Conservation (phyloP, 1,140 invertebrate species). For the Drosophila suzukii region DNA sequence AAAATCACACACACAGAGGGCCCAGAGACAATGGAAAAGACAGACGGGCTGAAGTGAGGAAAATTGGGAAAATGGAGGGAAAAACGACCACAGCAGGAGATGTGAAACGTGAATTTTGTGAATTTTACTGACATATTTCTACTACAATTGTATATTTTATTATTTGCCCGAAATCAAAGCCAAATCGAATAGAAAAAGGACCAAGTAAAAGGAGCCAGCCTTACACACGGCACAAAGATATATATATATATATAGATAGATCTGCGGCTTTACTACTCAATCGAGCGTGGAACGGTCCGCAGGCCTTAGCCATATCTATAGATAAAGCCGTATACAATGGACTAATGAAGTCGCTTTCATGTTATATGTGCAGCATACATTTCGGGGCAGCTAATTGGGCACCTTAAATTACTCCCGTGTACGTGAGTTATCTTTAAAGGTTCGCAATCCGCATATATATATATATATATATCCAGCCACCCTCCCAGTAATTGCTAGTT, state of each 20-base stretch:
- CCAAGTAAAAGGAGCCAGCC: constrained; percentile 20
- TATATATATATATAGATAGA: constrained; percentile 3
- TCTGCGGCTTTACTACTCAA: constrained; percentile 43
- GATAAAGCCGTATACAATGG: constrained; percentile 55
- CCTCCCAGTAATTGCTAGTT: constrained; percentile 67
- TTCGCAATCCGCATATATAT: too few species aligned
- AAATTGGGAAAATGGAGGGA: constrained; percentile 3
- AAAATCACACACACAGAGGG: constrained; percentile 67
- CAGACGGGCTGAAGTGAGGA: constrained; percentile 1
- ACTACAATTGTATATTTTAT: constrained; percentile 81
- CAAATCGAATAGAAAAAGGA: constrained; percentile 35
- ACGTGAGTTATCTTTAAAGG: constrained; percentile 53
- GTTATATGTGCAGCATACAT: constrained; percentile 42
- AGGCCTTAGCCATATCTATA: constrained; percentile 28
- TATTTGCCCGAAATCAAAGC: constrained; percentile 73
- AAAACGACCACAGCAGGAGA: constrained; percentile 65
- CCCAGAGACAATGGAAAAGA: constrained; percentile 42
- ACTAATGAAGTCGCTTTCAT: constrained; percentile 60
- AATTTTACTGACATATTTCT: constrained; percentile 81
- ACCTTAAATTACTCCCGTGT: constrained; percentile 60
- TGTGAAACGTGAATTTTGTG: constrained; percentile 77
- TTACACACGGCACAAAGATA: constrained; percentile 25
- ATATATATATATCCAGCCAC: neutral
- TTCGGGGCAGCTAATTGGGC: constrained; percentile 68
- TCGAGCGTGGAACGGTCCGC: constrained; percentile 47